phyloP scores from a whole-genome alignment of 2,888 invertebrate species.

The Oxycera nigricornis region DNA sequence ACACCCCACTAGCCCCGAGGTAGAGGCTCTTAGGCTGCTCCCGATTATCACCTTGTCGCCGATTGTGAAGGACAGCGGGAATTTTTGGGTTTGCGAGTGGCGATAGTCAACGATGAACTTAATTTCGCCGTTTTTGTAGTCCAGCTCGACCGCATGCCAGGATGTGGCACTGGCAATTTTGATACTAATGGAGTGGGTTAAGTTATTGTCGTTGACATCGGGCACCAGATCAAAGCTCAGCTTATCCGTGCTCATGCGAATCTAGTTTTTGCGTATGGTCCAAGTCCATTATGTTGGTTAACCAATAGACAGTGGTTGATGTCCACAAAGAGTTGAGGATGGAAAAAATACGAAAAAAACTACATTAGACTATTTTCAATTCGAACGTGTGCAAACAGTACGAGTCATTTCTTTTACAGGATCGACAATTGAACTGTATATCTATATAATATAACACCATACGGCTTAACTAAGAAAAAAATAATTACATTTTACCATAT shows the following conservation, averaged over 20 bases:
- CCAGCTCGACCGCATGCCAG: slow-evolving; percentile 84
- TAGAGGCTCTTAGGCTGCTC: slow-evolving; percentile 76
- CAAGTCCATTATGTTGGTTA: neutral
- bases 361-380: no score
- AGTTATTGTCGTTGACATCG: slow-evolving; percentile 73
- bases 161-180: slow-evolving; percentile 80
- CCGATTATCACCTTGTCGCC: slow-evolving; percentile 79
- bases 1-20: slow-evolving; percentile 86
- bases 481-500: no score
- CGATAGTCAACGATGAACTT: slow-evolving; percentile 78
- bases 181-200: slow-evolving; percentile 79
- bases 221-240: slow-evolving; percentile 82
- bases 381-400: no score
- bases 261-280: slow-evolving; percentile 59
- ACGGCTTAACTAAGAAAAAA: no score
- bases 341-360: slow-evolving; percentile 1
- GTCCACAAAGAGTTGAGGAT: no score
- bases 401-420: no score
- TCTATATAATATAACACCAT: no score
- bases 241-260: slow-evolving; percentile 83
- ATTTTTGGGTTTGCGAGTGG: slow-evolving; percentile 73
- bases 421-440: no score
- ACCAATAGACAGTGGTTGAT: no score
- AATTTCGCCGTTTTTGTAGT: slow-evolving; percentile 77
- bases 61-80: slow-evolving; percentile 71